Evolutionary conservation across 2,888 invertebrate genomes (phyloP).

Genomic region (Biston stratarius): DNA sequence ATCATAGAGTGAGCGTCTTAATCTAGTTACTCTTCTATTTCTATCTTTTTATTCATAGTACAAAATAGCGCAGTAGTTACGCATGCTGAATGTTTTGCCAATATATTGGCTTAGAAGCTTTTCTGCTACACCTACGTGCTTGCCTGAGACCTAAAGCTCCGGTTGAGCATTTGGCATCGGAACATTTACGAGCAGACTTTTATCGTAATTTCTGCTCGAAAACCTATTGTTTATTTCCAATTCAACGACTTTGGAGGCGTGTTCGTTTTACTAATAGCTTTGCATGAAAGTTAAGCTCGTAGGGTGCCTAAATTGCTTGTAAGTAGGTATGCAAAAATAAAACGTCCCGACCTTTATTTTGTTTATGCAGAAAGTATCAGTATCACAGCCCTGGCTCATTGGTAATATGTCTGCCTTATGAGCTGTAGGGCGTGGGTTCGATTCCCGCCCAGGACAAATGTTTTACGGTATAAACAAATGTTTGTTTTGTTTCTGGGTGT

Average conservation of each 20-base stretch:
- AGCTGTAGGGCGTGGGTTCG: no score
- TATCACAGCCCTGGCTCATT: no score
- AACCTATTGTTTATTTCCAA: constrained; percentile 39
- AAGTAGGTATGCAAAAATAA: constrained; percentile 19
- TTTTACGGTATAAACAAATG: no score
- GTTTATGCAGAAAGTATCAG: not conserved
- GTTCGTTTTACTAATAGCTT: constrained; percentile 38
- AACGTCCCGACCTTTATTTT: constrained; percentile 6
- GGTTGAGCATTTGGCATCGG: constrained; percentile 23
- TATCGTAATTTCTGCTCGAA: constrained; percentile 36
- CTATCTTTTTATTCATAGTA: not conserved
- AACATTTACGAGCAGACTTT: constrained; percentile 33
- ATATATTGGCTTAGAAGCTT: constrained; percentile 12
- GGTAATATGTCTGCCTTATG: no score
- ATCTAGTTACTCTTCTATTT: not conserved
- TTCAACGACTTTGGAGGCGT: constrained; percentile 33
- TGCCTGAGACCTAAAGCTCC: constrained; percentile 17
- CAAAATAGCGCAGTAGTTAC: no score
- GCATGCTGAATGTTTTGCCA: constrained; percentile 16
- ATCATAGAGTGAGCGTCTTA: no score
- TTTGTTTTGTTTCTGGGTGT: no score
- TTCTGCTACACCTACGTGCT: constrained; percentile 12
- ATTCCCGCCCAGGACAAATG: no score
- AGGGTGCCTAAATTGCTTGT: constrained; percentile 18
- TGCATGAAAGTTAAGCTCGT: constrained; percentile 30